These are phyloP conservation scores for Etheostoma spectabile DNA, from an alignment of 2,113 vertebrate genomes.

Conservation along the genomic window DNA sequence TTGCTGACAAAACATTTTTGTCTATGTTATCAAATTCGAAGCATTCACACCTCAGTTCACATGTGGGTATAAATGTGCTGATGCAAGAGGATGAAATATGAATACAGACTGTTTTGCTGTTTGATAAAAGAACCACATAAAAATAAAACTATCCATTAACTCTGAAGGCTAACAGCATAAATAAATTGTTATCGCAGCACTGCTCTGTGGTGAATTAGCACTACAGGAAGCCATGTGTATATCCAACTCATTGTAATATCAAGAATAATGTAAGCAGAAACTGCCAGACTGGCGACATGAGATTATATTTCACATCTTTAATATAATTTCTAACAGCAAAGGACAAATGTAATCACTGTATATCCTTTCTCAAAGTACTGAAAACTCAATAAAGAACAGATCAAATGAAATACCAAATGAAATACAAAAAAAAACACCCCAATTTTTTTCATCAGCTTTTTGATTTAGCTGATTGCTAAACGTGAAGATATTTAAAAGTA, in stretches of 20 bases:
- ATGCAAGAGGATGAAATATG: constrained; percentile 31
- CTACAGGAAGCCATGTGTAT: neutral
- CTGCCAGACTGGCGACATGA: constrained; percentile 1
- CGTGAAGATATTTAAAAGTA: neutral
- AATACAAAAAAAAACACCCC: neutral
- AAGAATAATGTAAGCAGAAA: constrained; percentile 31
- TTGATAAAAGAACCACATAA: neutral
- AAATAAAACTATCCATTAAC: constrained; percentile 8
- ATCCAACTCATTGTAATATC: constrained; percentile 4
- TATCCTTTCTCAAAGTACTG: constrained; percentile 28
- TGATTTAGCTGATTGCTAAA: neutral
- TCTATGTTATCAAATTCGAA: constrained; percentile 16
- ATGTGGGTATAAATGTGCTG: constrained; percentile 31
- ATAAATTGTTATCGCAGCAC: neutral
- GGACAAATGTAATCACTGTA: constrained; percentile 37
- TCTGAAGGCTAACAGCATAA: constrained; percentile 6
- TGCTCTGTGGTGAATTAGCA: constrained; percentile 5
- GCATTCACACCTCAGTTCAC: constrained; percentile 30
- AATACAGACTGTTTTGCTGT: constrained; percentile 11
- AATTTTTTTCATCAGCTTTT: neutral
- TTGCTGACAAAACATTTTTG: constrained; percentile 21
- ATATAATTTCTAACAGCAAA: constrained; percentile 33
- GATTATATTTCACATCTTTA: constrained; percentile 30
- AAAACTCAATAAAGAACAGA: constrained; percentile 22
- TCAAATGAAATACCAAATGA: constrained; percentile 16